These are phyloP conservation scores for Sphenopsis melanotis DNA, from an alignment of 2,797 vertebrate species.

Conservation along the genomic window DNA sequence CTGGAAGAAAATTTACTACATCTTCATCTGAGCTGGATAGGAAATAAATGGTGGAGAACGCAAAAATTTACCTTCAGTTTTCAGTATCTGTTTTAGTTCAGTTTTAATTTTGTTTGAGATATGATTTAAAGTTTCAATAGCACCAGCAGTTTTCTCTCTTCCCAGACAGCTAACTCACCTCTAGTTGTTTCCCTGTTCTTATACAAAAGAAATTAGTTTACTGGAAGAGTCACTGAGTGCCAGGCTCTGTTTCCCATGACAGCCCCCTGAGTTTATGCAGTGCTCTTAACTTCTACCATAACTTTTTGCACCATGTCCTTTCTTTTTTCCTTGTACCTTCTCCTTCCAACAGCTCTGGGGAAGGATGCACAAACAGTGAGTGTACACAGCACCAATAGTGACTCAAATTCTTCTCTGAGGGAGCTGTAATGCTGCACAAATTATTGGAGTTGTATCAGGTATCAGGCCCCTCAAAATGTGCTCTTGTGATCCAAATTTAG, in stretches of 20 bases:
- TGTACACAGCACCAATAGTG: neutral
- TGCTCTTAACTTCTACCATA: neutral
- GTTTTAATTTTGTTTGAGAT: neutral
- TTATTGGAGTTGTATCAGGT: neutral
- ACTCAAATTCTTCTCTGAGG: neutral
- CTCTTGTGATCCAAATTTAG: conserved; percentile 7
- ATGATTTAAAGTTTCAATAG: neutral
- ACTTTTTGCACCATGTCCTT: neutral
- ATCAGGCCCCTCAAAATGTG: neutral
- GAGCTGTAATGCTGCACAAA: neutral
- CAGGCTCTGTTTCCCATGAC: neutral
- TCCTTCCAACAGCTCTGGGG: neutral
- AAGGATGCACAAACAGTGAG: neutral
- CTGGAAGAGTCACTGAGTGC: neutral
- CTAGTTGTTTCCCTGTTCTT: neutral
- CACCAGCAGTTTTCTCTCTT: neutral
- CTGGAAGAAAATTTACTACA: neutral
- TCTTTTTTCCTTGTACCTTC: neutral
- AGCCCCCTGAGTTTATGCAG: neutral
- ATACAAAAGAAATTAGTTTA: neutral
- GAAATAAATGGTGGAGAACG: neutral
- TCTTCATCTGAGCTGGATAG: neutral
- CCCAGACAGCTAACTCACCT: neutral
- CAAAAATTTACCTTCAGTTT: neutral
- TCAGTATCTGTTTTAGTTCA: neutral